Percentiles rank a stretch among this genome's conserved stretches.
Evolutionary conservation across 2,797 vertebrate species (phyloP).

Genomic region (Podarcis lilfordi): DNA sequence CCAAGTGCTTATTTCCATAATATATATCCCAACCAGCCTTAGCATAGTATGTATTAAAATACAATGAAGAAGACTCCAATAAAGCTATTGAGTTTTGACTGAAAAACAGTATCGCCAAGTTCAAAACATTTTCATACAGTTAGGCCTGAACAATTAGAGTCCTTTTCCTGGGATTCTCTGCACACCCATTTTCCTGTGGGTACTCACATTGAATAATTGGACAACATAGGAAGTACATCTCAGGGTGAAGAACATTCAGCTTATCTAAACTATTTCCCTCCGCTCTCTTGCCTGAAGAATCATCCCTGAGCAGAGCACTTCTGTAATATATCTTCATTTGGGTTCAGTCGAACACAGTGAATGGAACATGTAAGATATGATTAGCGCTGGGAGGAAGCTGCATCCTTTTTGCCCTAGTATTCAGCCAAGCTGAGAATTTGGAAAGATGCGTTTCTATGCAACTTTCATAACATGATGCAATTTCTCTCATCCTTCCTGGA

Average conservation of each 20-base stretch:
- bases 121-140: not conserved
- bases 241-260: not conserved
- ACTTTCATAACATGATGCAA: not conserved
- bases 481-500: conserved; percentile 8
- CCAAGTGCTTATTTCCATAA: not conserved
- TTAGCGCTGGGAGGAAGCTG: conserved; percentile 14
- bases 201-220: not conserved
- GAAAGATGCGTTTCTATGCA: not conserved
- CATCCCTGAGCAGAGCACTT: not conserved
- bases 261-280: conserved; percentile 3
- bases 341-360: not conserved
- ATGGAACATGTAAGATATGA: conserved; percentile 31
- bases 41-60: not conserved
- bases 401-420: conserved; percentile 21
- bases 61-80: not conserved
- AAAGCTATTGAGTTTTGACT: not conserved
- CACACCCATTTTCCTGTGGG: not conserved
- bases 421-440: conserved; percentile 9
- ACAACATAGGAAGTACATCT: not conserved
- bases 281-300: conserved; percentile 6
- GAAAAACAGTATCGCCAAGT: not conserved
- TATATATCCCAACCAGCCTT: not conserved
- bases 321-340: conserved; percentile 19
- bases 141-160: not conserved
- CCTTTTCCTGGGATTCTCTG: not conserved